A percentile compares a stretch with the other conserved stretches of the same genome.
Conservation (phyloP, 2,797 vertebrate species). For the Tragelaphus oryx region DNA sequence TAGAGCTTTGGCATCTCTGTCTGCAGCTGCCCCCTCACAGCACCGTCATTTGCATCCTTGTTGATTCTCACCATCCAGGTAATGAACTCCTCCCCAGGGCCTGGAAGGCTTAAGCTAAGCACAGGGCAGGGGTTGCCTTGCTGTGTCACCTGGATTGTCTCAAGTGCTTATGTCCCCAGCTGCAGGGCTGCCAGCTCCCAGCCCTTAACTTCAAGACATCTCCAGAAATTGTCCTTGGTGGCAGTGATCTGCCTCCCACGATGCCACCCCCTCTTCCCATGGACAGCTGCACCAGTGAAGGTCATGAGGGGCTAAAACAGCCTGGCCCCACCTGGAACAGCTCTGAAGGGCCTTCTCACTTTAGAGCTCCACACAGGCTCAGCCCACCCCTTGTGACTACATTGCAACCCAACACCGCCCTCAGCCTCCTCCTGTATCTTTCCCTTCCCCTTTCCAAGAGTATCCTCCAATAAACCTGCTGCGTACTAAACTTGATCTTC, state of each 20-base stretch:
- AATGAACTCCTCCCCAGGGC: background rate
- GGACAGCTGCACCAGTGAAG: background rate
- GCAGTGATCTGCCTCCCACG: background rate
- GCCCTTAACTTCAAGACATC: background rate
- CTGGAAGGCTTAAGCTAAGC: background rate
- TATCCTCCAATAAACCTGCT: background rate
- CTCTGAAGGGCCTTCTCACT: background rate
- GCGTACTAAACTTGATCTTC: background rate
- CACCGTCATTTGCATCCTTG: background rate
- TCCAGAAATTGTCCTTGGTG: background rate
- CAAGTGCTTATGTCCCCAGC: background rate
- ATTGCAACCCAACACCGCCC: fast-evolving
- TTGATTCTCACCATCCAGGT: background rate
- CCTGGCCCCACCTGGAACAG: background rate
- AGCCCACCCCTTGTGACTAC: background rate
- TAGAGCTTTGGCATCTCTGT: background rate
- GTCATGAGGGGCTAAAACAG: background rate
- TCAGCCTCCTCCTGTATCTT: background rate
- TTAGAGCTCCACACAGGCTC: background rate
- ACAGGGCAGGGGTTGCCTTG: background rate
- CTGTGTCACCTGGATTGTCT: background rate
- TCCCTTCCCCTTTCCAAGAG: background rate
- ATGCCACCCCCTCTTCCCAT: background rate
- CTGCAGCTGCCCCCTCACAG: background rate
- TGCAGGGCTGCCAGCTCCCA: background rate